A percentile compares a stretch with the other conserved stretches of the same genome.
Conservation (phyloP, 2,888 invertebrate species). For the Diabrotica balteata region DNA sequence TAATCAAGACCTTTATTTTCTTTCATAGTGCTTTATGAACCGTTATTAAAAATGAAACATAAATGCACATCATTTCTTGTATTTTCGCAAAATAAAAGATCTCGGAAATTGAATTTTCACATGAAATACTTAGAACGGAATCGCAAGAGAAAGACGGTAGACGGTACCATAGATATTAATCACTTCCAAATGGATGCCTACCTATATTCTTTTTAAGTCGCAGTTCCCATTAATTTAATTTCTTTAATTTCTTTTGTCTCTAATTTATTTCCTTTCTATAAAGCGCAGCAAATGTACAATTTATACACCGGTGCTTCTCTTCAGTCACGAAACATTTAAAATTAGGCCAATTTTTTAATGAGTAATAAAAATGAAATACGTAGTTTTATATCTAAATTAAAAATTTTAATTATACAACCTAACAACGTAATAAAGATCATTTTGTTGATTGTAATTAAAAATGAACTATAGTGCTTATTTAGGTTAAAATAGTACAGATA, state of each 20-base stretch:
- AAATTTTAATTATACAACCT: too few species aligned
- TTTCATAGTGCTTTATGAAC: too few species aligned
- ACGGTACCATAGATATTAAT: background rate
- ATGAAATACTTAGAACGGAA: background rate
- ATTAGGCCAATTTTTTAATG: too few species aligned
- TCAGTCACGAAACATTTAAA: too few species aligned
- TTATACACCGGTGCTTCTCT: background rate
- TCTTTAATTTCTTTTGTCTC: slow-evolving; percentile 9
- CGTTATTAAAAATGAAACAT: too few species aligned
- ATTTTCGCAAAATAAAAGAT: background rate
- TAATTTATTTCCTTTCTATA: slow-evolving; percentile 4
- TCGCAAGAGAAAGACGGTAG: background rate
- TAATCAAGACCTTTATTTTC: too few species aligned
- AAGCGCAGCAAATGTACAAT: slow-evolving; percentile 10
- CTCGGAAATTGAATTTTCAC: background rate
- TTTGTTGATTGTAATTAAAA: too few species aligned
- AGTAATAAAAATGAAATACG: too few species aligned
- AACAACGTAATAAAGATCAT: too few species aligned
- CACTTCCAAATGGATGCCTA: slow-evolving; percentile 1
- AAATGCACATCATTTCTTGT: background rate
- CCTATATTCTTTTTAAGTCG: background rate
- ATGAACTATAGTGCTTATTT: too few species aligned
- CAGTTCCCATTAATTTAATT: slow-evolving; percentile 1
- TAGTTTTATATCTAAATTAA: too few species aligned
- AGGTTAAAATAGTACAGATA: too few species aligned